Percentiles rank a stretch among this genome's conserved stretches.
Evolutionary conservation across 2,888 invertebrate species (phyloP).

Genomic region (Gymnosoma rotundatum): DNA sequence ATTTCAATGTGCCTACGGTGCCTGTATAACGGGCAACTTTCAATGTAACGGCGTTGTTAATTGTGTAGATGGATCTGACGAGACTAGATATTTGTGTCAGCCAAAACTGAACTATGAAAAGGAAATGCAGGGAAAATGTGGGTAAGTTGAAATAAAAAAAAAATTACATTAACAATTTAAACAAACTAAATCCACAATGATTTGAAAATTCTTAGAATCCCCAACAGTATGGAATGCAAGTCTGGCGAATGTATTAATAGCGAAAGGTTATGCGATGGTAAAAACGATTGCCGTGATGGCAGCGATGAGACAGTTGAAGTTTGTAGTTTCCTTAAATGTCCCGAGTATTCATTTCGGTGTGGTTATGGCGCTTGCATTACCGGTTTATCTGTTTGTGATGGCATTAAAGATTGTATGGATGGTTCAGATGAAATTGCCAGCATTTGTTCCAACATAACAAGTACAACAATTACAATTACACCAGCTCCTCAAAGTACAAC

Average conservation of each 20-base stretch:
- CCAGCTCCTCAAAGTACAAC: not conserved
- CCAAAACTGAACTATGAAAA: constrained; percentile 25
- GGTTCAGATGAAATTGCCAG: constrained; percentile 74
- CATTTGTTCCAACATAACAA: constrained; percentile 70
- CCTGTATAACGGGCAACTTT: constrained; percentile 64
- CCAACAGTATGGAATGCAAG: constrained; percentile 72
- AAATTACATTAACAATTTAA: not conserved
- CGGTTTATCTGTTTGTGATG: constrained; percentile 72
- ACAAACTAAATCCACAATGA: not conserved
- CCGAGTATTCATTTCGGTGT: constrained; percentile 75
- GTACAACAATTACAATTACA: not conserved
- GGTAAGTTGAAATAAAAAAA: constrained; percentile 43
- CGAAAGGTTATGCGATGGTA: constrained; percentile 76
- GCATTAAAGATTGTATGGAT: constrained; percentile 73
- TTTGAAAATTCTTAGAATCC: not conserved
- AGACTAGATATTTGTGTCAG: constrained; percentile 59
- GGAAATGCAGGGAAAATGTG: constrained; percentile 63
- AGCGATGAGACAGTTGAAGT: constrained; percentile 78
- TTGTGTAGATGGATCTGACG: constrained; percentile 72
- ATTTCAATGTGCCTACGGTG: constrained; percentile 79
- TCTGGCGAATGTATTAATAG: constrained; percentile 77
- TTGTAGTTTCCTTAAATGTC: constrained; percentile 72
- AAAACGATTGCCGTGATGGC: constrained; percentile 76
- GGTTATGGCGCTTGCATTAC: constrained; percentile 76
- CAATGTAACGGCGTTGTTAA: constrained; percentile 68